phyloP scores from a whole-genome alignment of 2,888 invertebrate genomes.

The Drosophila macrospina region DNA sequence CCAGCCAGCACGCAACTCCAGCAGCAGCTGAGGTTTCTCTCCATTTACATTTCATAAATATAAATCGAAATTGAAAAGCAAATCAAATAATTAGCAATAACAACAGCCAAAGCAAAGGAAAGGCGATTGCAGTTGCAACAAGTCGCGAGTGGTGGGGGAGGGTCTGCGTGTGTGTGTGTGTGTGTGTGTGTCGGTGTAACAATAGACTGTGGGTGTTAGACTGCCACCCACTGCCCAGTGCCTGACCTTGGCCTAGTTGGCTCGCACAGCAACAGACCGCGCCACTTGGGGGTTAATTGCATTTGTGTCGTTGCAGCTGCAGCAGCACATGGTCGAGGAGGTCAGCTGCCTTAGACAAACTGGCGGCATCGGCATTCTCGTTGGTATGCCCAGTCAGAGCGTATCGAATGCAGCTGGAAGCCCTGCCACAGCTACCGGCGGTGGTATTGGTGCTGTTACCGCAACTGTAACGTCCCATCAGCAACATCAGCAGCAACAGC shows the following conservation, averaged over 20 bases:
- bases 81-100: not conserved
- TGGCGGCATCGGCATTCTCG: conserved; percentile 54
- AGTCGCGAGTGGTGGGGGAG: conserved; percentile 20
- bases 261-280: conserved; percentile 35
- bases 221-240: conserved; percentile 6
- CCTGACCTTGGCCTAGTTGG: conserved; percentile 64
- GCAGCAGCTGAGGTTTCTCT: conserved; percentile 5
- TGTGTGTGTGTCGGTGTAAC: not conserved
- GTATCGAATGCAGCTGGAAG: conserved; percentile 36
- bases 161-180: not conserved
- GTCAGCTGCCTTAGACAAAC: conserved; percentile 73
- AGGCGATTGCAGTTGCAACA: conserved; percentile 27
- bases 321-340: conserved; percentile 70
- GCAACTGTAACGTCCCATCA: conserved; percentile 23
- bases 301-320: not conserved
- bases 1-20: conserved; percentile 42
- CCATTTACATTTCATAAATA: not conserved
- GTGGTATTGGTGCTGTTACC: conserved; percentile 5
- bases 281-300: not conserved
- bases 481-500: conserved; percentile 28
- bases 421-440: conserved; percentile 21
- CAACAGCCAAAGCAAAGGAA: not conserved
- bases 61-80: not conserved
- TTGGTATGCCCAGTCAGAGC: conserved; percentile 66
- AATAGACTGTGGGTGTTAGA: not conserved